Conservation (phyloP, 2,113 vertebrate genomes). For the Limnothrissa miodon region DNA sequence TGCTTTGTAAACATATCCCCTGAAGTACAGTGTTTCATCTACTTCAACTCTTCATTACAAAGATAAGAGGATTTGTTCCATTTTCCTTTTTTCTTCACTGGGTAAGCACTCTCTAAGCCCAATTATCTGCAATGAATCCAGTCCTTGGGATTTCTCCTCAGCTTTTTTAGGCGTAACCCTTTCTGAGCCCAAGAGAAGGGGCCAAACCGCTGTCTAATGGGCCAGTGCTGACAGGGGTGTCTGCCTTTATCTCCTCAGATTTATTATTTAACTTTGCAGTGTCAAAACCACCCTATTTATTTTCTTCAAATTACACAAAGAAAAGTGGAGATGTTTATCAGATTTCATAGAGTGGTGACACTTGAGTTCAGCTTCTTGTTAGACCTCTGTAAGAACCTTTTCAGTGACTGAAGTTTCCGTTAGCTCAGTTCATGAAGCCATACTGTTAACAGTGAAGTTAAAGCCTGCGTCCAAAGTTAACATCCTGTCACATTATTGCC, state of each 20-base stretch:
- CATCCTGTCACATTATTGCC: background rate
- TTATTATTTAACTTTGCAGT: background rate
- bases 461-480: too few species aligned
- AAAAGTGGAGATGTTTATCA: background rate
- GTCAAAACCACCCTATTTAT: background rate
- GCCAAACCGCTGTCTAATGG: background rate
- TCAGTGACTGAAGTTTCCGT: background rate
- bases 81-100: conserved; percentile 14
- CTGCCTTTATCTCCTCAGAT: background rate
- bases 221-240: background rate
- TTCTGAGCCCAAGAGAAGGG: background rate
- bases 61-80: conserved; percentile 28
- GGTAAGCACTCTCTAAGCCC: conserved; percentile 36
- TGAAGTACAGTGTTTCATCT: conserved; percentile 3
- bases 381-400: background rate
- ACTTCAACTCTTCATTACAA: conserved; percentile 4
- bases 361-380: background rate
- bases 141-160: conserved; percentile 42
- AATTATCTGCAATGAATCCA: conserved; percentile 30
- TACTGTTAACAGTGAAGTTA: too few species aligned
- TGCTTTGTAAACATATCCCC: conserved; percentile 24
- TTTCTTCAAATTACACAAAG: background rate
- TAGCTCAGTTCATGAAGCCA: background rate
- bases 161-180: conserved; percentile 31
- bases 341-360: background rate